Evolutionary conservation across 1,140 invertebrate species (phyloP).

Genomic region (Rhyzopertha dominica): DNA sequence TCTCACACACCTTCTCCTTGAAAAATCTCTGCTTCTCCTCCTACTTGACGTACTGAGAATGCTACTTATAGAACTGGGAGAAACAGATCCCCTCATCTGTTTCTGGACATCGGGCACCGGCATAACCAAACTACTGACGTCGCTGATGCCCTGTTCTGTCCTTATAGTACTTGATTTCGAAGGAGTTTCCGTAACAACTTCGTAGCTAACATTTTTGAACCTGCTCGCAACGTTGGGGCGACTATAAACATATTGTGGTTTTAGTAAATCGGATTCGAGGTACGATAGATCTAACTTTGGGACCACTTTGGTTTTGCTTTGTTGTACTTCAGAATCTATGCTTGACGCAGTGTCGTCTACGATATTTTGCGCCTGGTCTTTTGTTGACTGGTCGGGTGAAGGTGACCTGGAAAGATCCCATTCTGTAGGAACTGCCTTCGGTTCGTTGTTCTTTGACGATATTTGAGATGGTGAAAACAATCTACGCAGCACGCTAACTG

Average conservation of each 20-base stretch:
- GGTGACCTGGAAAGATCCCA: too few species aligned
- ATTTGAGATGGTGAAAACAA: background rate
- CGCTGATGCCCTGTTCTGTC: too few species aligned
- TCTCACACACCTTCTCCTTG: too few species aligned
- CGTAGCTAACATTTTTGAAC: constrained; percentile 16
- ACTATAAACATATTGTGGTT: background rate
- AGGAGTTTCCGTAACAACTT: constrained; percentile 16
- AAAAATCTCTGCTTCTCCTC: constrained; percentile 11
- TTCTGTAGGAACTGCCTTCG: too few species aligned
- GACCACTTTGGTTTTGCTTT: constrained; percentile 12
- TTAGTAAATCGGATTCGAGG: constrained; percentile 2
- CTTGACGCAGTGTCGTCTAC: background rate
- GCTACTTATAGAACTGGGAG: background rate
- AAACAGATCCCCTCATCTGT: background rate
- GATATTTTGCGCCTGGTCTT: background rate
- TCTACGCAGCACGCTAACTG: background rate
- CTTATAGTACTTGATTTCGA: constrained; percentile 1
- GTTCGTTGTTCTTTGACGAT: too few species aligned
- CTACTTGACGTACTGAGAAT: background rate
- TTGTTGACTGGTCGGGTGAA: constrained; percentile 15
- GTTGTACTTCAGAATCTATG: constrained; percentile 11
- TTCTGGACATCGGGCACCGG: background rate
- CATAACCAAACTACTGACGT: constrained; percentile 13
- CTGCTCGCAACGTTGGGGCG: too few species aligned
- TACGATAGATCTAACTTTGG: constrained; percentile 18